Evolutionary conservation across 2,113 vertebrate genomes (phyloP).

Genomic region (Hylia prasina): DNA sequence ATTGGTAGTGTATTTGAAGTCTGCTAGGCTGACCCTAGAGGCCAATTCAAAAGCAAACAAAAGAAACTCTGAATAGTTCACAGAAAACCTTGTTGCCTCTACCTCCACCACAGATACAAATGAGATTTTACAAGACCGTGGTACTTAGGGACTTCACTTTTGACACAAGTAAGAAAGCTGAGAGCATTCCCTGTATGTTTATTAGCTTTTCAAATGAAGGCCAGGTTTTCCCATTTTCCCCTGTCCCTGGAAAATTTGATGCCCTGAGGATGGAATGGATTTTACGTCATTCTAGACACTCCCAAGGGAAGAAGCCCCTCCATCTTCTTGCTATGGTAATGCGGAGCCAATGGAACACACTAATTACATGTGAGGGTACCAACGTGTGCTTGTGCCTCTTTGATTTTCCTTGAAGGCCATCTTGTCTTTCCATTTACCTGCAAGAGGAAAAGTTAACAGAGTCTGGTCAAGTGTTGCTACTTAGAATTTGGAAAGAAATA

Average conservation of each 20-base stretch:
- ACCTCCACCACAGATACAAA: background rate
- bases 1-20: background rate
- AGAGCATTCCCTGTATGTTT: background rate
- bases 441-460: background rate
- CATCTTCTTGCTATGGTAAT: background rate
- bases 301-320: background rate
- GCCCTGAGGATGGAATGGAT: background rate
- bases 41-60: background rate
- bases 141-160: background rate
- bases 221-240: background rate
- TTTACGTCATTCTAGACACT: background rate
- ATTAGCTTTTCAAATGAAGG: background rate
- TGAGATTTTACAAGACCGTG: background rate
- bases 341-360: background rate
- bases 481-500: background rate
- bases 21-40: background rate
- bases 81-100: background rate
- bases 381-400: fast-evolving
- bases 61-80: background rate
- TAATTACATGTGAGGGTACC: background rate
- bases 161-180: background rate
- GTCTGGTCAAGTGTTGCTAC: background rate
- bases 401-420: background rate
- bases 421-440: background rate
- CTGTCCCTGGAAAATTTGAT: background rate